Percentiles rank a stretch among this genome's conserved stretches.
phyloP scores from a whole-genome alignment of 2,113 vertebrate species.

The Eurypyga helias region DNA sequence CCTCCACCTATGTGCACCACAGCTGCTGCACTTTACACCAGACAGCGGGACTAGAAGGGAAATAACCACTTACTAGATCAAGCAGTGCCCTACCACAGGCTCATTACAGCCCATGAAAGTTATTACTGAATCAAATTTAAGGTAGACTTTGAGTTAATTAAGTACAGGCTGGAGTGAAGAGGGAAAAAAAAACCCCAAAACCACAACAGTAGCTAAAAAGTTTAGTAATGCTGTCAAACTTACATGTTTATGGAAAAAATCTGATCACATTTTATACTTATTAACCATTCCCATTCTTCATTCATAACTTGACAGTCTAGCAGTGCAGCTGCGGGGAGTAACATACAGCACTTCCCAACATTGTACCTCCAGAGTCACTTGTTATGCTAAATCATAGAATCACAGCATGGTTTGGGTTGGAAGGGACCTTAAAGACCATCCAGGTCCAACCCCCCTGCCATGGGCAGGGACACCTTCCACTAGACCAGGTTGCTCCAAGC shows the following conservation, averaged over 20 bases:
- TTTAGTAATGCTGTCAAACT: neutral
- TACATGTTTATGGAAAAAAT: neutral
- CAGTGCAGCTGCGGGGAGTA: neutral
- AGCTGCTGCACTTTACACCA: neutral
- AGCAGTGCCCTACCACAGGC: neutral
- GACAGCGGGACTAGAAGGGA: neutral
- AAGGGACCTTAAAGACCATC: no score
- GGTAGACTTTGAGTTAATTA: neutral
- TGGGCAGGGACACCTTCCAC: no score
- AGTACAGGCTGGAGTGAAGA: neutral
- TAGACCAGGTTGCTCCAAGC: no score
- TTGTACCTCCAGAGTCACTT: neutral
- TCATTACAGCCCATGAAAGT: neutral
- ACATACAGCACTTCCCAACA: accelerated
- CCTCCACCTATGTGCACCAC: accelerated
- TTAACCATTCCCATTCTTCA: neutral
- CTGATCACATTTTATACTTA: neutral
- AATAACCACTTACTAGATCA: neutral
- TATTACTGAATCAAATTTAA: neutral
- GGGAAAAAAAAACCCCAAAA: neutral
- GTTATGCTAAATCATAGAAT: no score
- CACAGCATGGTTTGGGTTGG: no score
- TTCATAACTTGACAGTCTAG: accelerated
- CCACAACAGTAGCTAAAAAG: neutral
- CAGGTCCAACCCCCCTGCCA: no score